phyloP scores from a whole-genome alignment of 1,140 invertebrate genomes.

The Lerema accius region DNA sequence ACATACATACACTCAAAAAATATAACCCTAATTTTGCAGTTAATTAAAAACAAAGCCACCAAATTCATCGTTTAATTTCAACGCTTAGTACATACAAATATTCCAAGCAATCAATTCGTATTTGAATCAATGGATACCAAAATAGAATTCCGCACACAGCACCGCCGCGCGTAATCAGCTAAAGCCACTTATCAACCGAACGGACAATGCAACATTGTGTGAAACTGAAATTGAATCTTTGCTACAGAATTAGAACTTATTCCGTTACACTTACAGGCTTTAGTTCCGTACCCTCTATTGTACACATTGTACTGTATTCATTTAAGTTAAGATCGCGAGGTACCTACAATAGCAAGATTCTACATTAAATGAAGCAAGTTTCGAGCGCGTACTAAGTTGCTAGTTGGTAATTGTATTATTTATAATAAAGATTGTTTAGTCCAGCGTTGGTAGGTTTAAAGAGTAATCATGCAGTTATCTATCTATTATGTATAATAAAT shows the following conservation, averaged over 20 bases:
- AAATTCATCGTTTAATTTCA: no score
- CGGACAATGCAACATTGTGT: slow-evolving; percentile 31
- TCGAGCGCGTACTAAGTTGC: no score
- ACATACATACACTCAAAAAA: no score
- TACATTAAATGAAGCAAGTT: slow-evolving; percentile 20
- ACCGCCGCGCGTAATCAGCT: neutral
- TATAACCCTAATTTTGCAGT: no score
- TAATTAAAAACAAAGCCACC: no score
- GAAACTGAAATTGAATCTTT: slow-evolving; percentile 30
- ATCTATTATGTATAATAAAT: no score
- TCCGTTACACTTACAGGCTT: slow-evolving; percentile 25
- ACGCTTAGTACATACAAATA: no score
- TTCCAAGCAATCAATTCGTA: no score
- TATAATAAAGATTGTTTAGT: no score
- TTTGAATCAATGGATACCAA: no score
- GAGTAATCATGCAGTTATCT: no score
- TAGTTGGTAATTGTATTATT: neutral
- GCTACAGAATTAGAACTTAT: slow-evolving; percentile 24
- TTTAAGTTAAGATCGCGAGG: neutral
- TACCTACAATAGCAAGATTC: slow-evolving; percentile 3
- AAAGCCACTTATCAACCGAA: slow-evolving; percentile 7
- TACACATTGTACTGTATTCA: slow-evolving; percentile 12
- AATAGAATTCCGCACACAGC: neutral
- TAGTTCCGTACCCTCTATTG: slow-evolving; percentile 18
- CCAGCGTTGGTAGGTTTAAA: neutral